Base-by-base conservation (phyloP, 2,113 vertebrate genomes). In the Aleadryas rufinucha region DNA sequence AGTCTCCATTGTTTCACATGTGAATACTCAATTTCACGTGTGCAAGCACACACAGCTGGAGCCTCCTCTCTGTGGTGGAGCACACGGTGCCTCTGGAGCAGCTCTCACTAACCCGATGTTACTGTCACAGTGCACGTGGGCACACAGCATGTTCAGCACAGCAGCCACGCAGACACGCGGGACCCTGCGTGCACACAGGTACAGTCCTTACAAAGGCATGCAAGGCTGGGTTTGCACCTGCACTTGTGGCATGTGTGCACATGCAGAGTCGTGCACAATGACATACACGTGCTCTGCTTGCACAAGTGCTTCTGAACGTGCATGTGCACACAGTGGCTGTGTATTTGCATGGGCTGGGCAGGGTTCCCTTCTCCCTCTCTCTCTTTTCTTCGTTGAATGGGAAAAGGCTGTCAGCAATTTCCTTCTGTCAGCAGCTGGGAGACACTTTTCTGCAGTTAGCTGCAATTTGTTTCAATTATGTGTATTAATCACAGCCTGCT, bases 391-490 rank as follows among this genome's bases (percentile, higher is more conserved):
- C 41, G 47, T 6, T 98, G 94, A 97, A 78, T 93, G 72, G 90
- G 95, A 96, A 97, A 95, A 71, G 85, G 89, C 97, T 97, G 97
- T 98, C 98, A 98, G 98, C 98, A 98, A 92, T 98, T 98, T 98
- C 93, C 94, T 98, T 97, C 97, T 96, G 88, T 96, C 95, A 97
- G 96, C 98, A 98, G 98, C 98, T 98, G 98, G 96, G 96, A 98
- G 97, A 97, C 92, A 78, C 97, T 97, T 97, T 98, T 97, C 96
- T 97, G 97, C 97, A 98, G 97, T 97, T 97, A 97, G 94, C 97
- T 97, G 98, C 97, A 98, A 98, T 98, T 98, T 98, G 97, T 97
- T 98, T 98, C 98, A 98, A 98, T 98, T 98, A 98, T 96, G 93
- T 65, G 50, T 97, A 98, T 98, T 98, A 98, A 98, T 98, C 98